Percentiles rank a stretch among this genome's conserved stretches.
Evolutionary conservation across 2,113 vertebrate genomes (phyloP).

Genomic region (Dinomys branickii): DNA sequence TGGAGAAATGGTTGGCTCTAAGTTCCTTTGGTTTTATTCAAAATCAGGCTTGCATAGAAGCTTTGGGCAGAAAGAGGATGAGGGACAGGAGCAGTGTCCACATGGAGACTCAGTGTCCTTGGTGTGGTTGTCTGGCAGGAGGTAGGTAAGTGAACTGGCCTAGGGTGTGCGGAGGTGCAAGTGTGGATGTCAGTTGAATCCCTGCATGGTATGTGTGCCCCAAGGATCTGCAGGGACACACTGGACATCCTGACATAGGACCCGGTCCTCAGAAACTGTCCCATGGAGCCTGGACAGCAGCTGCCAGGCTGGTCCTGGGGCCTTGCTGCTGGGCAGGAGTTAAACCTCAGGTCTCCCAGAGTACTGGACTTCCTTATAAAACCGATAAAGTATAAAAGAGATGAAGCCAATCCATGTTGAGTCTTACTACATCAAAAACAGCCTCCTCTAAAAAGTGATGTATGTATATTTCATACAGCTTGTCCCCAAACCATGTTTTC

Average conservation of each 20-base stretch:
- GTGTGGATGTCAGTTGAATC: not conserved
- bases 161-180: not conserved
- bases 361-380: not conserved
- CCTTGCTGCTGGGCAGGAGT: not conserved
- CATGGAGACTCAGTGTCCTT: rapidly evolving
- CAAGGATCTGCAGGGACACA: not conserved
- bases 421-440: not conserved
- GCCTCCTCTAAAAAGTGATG: not conserved
- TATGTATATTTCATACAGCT: too few species aligned
- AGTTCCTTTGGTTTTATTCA: not conserved
- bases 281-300: too few species aligned
- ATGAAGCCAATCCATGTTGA: not conserved
- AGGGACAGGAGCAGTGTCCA: too few species aligned
- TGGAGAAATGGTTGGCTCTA: not conserved
- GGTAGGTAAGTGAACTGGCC: not conserved
- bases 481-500: not conserved
- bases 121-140: not conserved
- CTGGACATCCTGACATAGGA: not conserved
- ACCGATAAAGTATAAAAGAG: not conserved
- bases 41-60: not conserved
- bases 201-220: rapidly evolving
- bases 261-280: not conserved
- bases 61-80: not conserved
- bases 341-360: not conserved
- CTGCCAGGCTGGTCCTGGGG: not conserved